phyloP scores from a whole-genome alignment of 2,797 vertebrate genomes.

The Manis pentadactyla region DNA sequence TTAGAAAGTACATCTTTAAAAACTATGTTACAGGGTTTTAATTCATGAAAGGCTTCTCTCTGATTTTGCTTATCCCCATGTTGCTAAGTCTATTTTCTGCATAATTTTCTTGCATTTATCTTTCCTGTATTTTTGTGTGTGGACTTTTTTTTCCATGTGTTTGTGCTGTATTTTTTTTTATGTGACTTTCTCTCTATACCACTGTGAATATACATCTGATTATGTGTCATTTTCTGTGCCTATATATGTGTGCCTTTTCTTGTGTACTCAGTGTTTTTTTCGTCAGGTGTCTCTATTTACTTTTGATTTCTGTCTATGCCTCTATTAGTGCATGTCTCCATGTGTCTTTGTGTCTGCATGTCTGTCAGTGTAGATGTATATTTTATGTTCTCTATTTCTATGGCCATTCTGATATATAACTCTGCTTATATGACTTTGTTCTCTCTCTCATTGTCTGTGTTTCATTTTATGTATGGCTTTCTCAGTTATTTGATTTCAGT shows the following conservation, averaged over 20 bases:
- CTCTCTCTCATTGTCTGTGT: background rate
- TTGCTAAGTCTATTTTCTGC: background rate
- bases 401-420: background rate
- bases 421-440: slow-evolving; percentile 22
- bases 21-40: background rate
- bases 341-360: background rate
- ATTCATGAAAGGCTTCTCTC: background rate
- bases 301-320: background rate
- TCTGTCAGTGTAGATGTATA: background rate
- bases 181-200: background rate
- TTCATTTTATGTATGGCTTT: background rate
- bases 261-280: background rate
- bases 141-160: background rate
- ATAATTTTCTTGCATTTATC: background rate
- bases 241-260: background rate
- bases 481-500: slow-evolving; percentile 43
- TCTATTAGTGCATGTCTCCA: background rate
- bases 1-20: background rate
- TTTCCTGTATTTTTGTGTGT: background rate
- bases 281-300: background rate
- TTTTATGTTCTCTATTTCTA: background rate
- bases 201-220: background rate
- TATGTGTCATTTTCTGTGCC: slow-evolving; percentile 23
- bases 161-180: background rate
- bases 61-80: background rate